Base-by-base conservation (phyloP, 2,113 vertebrate genomes). In the Vireo altiloquus region DNA sequence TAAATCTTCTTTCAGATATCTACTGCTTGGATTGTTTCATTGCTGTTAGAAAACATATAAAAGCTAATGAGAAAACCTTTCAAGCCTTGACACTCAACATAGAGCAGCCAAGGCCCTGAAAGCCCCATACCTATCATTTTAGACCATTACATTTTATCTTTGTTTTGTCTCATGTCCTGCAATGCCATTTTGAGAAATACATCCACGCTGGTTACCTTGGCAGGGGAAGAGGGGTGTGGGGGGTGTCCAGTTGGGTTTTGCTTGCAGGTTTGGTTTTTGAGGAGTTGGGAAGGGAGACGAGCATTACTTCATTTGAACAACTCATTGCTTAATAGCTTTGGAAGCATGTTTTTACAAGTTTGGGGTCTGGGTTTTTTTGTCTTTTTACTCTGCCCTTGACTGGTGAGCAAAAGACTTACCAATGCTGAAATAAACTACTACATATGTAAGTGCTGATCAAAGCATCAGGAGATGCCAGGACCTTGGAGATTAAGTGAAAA, bases 21-120 rank as follows among this genome's bases (percentile, higher is more conserved):
- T 50, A 76, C 40, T 76, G 63, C 70, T 65, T 90, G 78, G 63
- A 77, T 71, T 15, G 4, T 72, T 90, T 61, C 40, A 79, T 0
- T 79, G 46, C 24, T 87, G 56, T n/a, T 42, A 47, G 15, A 63
- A 95, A 82, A 69, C 19, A 30, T 7, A 56, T 11, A 64, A 92
- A 94, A 82, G 50, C 35, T 59, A 80, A 90, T 35, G 54, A 92
- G 53, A 91, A 95, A 94, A 68, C 4, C 35, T 78, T 87, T 84
- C 56, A 91, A 72, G 47, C 59, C 53, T 59, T 57, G 61, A 69
- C 7, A 39, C 7, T 70, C 53, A 61, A 71, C 18, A 68, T 0
- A 33, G 37, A 79, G 61, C 31, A 87, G 52, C n/a, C 49, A 87
- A 72, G 37, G 53, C 60, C 31, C 40, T 80, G 49, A 75, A 82